Evolutionary conservation across 2,113 vertebrate species (phyloP), one percentile per base, ranked within the genome.

Genomic region (Peromyscus maniculatus): DNA sequence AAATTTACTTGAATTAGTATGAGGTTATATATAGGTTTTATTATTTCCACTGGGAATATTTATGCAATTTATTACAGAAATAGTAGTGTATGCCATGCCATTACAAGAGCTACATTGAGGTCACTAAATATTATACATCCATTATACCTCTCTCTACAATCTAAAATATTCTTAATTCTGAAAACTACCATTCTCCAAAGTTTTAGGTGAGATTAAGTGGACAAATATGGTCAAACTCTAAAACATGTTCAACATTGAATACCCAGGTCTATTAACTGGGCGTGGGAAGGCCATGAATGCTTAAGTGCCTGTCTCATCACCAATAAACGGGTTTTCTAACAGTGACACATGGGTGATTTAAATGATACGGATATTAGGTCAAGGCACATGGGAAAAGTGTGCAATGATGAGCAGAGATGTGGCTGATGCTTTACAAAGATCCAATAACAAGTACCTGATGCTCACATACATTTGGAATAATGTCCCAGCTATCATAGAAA

Each of bases 51-150:
- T 94, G 55, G 43, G 10, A 72, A 93, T 97, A 95, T 90, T 78
- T 83, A 36, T 89, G 39, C 93, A 11, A 77, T 67, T 94, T 55
- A 78, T 24, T 80, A 21, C 17, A 95, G 59, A 95, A 96, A 97
- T 89, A 87, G 15, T 43, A 36, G n/a, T 86, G 39, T 74, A 59
- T 75, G 52, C 5, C 46, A 52, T n/a, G 46, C 93, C 66, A 77
- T 93, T 94, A 89, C 8, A 80, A 43, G 12, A 83, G 19, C 0
- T 90, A 6, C 7, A 88, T 21, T 3, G 15, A 69, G 0, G 43
- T 66, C 62, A n/a, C 59, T 46, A 83, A 28, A 66, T 15, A 57
- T 24, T 67, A n/a, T 16, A 69, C 39, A 91, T 78, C 96, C 6
- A 92, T 12, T 26, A 19, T 28, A 72, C 7, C 39, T 74, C 46